Base-by-base conservation (phyloP, 2,113 vertebrate species). In the Catagonus wagneri region DNA sequence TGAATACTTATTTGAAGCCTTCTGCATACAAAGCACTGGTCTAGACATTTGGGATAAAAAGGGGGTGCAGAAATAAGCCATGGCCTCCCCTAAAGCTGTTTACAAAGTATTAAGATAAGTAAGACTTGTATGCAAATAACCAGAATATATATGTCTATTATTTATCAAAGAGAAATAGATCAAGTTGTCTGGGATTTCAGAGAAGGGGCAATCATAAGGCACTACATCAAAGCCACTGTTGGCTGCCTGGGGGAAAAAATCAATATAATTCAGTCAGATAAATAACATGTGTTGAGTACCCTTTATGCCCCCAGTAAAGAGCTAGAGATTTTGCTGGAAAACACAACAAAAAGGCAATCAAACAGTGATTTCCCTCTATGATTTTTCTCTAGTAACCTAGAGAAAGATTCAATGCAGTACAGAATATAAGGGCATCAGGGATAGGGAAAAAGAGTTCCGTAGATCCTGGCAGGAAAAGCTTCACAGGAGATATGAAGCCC, bases 61-160 rank as follows among this genome's bases (percentile, higher is more conserved):
- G 2, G 0, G 44, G 3, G 13, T 2, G 6, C 1, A 29, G 3
- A 1, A 17, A 6, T 71, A 60, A 83, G 27, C 0, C 39, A 36
- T 20, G 22, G 2, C 0, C 23, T 79, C 25, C 27, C 6, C 1
- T 54, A 61, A 81, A 87, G 44, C 22, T 54, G 17, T 12, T 85
- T 39, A 78, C 6, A 72, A 96, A 89, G 54, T 68, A 86, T 16
- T 76, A 71, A 61, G 8, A 83, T 3, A 74, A 89, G 20, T 85
- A 79, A 81, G 12, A 61, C 11, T 32, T n/a, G 3, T 3, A n/a
- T 79, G 13, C 34, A 83, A 83, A 63, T 76, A 84, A n/a, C 13
- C 50, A 34, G 27, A 87, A 39, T 14, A 50, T 19, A 32, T 52
- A 27, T 68, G 1, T 74, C 7, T 75, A 23, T 71, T 50, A 17